Evolutionary conservation across 2,797 vertebrate species (phyloP), one percentile per base, ranked within the genome.

Genomic region (Oryzias sinensis): DNA sequence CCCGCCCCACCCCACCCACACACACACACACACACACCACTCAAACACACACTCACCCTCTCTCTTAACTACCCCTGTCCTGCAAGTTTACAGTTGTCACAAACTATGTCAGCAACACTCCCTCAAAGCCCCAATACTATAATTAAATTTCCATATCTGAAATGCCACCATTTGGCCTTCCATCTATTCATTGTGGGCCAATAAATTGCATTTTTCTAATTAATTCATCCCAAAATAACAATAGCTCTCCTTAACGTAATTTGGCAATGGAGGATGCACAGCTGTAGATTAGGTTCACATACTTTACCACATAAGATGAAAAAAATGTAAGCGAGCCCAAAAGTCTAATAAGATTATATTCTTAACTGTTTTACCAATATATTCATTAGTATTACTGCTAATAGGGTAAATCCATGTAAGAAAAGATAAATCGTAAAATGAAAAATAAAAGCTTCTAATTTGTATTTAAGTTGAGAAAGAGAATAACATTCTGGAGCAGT

Each of bases 211-310:
- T 83, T 85, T 65, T 53, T 65, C 65, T 86, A 85, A 91, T 91
- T 85, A 89, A 89, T 91, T 90, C 74, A 77, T 82, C 80, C 84
- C 70, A 71, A 77, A 85, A 85, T 82, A 83, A 86, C 87, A 90
- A 91, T 87, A 88, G 82, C 83, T 90, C 76, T 90, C 81, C 85
- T 88, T 81, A 82, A 88, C 77, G 81, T 85, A 77, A 87, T 86
- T 76, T 82, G 71, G 33, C 81, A 71, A 71, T 17, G 56, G 70
- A 68, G 82, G 75, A 86, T 88, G 62, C 67, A 80, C 80, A 65
- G 80, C 66, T 57, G 69, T 78, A 60, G 56, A 77, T 54, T 46
- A 50, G 41, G 62, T 43, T 89, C 87, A 91, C 82, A 88, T 74
- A 58, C 20, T 79, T 79, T 81, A 62, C 75, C 42, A 51, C 70